Conservation (phyloP, 2,888 invertebrate genomes). For the Salticus scenicus region DNA sequence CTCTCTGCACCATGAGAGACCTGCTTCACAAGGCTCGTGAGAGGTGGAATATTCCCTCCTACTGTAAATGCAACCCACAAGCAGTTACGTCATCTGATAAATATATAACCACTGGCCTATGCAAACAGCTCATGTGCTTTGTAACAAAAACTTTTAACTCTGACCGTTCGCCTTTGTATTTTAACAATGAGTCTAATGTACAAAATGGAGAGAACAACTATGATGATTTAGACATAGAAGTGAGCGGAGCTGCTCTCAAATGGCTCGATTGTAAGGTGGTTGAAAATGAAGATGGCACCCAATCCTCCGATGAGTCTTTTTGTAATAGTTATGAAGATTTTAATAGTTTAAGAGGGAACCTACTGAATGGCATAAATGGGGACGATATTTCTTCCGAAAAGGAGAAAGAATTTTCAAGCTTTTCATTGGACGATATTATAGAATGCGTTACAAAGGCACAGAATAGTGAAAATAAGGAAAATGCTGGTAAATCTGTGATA, state of each 20-base stretch:
- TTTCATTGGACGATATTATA: constrained; percentile 84
- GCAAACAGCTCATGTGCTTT: constrained; percentile 62
- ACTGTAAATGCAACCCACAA: constrained; percentile 47
- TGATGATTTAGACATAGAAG: constrained; percentile 49
- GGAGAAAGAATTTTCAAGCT: constrained; percentile 9
- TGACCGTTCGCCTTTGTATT: not conserved
- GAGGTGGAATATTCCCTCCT: constrained; percentile 85
- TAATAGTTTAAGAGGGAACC: constrained; percentile 11
- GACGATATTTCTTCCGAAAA: not conserved
- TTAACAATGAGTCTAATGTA: constrained; percentile 8
- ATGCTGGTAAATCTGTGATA: constrained; percentile 78
- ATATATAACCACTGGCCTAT: constrained; percentile 41
- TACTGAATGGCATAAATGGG: not conserved
- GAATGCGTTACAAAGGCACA: constrained; percentile 82
- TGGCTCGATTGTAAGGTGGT: constrained; percentile 24
- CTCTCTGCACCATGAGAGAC: constrained; percentile 77
- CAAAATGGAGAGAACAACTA: constrained; percentile 15
- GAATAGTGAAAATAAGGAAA: constrained; percentile 79
- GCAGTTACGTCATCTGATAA: constrained; percentile 20
- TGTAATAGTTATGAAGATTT: constrained; percentile 41
- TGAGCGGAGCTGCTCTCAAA: constrained; percentile 26
- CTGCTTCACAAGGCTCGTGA: constrained; percentile 86
- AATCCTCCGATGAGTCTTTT: constrained; percentile 15
- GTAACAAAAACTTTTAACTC: constrained; percentile 34
- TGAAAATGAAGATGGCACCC: not conserved